Conservation (phyloP, 1,140 invertebrate species). For the Drosophila repleta region DNA sequence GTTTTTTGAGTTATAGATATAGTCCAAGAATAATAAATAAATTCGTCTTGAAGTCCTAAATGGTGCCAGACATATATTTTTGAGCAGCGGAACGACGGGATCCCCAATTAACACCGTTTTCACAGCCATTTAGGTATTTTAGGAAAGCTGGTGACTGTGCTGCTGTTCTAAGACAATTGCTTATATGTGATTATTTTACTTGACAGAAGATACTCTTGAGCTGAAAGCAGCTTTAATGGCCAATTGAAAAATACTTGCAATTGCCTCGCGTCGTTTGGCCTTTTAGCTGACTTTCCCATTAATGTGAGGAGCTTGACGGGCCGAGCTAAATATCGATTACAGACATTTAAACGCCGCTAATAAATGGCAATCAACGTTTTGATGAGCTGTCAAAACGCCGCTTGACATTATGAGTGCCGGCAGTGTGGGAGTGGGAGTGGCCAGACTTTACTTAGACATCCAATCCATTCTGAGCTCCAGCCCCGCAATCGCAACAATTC, state of each 20-base stretch:
- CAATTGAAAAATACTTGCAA: not conserved
- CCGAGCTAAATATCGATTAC: conserved; percentile 42
- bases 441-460: not conserved
- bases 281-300: conserved; percentile 28
- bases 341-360: conserved; percentile 29
- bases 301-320: conserved; percentile 25
- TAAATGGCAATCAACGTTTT: conserved; percentile 47
- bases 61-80: too few relatives aligned
- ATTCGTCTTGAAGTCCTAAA: too few relatives aligned
- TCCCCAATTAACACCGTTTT: too few relatives aligned
- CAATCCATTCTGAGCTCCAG: not conserved
- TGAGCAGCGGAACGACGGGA: too few relatives aligned
- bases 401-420: conserved; percentile 33
- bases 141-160: too few relatives aligned
- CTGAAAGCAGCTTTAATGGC: not conserved
- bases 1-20: too few relatives aligned
- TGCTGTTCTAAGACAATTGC: too few relatives aligned
- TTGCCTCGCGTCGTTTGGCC: conserved; percentile 5
- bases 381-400: conserved; percentile 48
- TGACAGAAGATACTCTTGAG: too few relatives aligned
- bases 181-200: too few relatives aligned
- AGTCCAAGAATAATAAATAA: too few relatives aligned
- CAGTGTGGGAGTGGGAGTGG: conserved; percentile 8
- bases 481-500: conserved; percentile 29
- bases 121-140: too few relatives aligned